Evolutionary conservation across 2,113 vertebrate species (phyloP).

Genomic region (Elgaria multicarinata): DNA sequence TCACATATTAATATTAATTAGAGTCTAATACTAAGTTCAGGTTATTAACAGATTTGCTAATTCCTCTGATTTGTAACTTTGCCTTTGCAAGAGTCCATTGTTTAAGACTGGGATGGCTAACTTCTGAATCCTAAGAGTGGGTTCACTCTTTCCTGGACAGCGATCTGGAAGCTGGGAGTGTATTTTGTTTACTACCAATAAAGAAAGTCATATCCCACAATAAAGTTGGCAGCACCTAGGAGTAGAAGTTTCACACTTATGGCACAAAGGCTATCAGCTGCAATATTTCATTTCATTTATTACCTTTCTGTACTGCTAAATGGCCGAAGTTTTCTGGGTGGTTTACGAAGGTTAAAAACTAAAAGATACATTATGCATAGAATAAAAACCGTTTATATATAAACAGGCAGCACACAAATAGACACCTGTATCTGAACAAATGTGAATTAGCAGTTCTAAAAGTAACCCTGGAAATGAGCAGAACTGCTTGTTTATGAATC

Average conservation of each 20-base stretch:
- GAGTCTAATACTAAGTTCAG: not conserved
- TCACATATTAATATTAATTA: not conserved
- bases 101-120: not conserved
- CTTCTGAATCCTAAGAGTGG: not conserved
- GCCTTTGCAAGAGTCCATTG: not conserved
- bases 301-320: too few relatives aligned
- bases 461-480: too few relatives aligned
- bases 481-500: too few relatives aligned
- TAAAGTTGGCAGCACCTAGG: not conserved
- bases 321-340: too few relatives aligned
- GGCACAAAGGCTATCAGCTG: not conserved
- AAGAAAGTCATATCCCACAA: not conserved
- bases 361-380: too few relatives aligned
- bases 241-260: not conserved
- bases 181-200: not conserved
- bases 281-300: too few relatives aligned
- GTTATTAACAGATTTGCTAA: not conserved
- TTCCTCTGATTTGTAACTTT: constrained; percentile 2
- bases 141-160: not conserved
- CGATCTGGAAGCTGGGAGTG: not conserved
- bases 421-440: too few relatives aligned
- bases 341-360: too few relatives aligned
- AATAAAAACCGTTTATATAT: too few relatives aligned
- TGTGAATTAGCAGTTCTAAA: too few relatives aligned
- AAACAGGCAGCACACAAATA: too few relatives aligned